Conservation (phyloP, 2,797 vertebrate genomes). For the Epinephelus coioides region DNA sequence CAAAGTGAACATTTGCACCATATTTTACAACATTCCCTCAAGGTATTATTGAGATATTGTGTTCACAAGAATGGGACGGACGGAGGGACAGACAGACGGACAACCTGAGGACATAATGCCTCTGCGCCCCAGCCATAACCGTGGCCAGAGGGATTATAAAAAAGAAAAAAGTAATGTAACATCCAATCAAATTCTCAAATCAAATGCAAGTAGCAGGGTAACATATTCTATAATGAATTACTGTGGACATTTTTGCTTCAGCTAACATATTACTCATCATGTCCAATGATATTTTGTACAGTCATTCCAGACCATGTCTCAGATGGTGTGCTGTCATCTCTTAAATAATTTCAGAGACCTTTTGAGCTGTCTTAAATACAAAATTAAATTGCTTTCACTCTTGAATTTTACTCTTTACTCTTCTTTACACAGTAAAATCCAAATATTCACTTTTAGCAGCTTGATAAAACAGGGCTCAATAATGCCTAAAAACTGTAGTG, state of each 20-base stretch:
- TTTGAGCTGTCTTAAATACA: neutral
- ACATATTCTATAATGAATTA: constrained; percentile 9
- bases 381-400: neutral
- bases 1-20: too few species aligned
- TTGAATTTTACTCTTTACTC: neutral
- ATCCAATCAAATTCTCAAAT: constrained; percentile 15
- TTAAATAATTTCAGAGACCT: neutral
- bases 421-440: neutral
- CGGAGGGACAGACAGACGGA: too few species aligned
- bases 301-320: neutral
- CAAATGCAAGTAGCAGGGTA: neutral
- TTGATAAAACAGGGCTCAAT: neutral
- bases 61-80: too few species aligned
- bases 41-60: too few species aligned
- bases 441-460: neutral
- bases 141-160: too few species aligned
- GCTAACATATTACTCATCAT: constrained; percentile 6
- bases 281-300: neutral
- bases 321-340: neutral
- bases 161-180: neutral
- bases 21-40: too few species aligned
- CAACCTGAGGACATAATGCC: too few species aligned
- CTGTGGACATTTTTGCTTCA: neutral
- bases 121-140: too few species aligned
- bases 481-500: constrained; percentile 1